A percentile compares a stretch with the other conserved stretches of the same genome.
These are phyloP conservation scores for Zaprionus lachaisei DNA, from an alignment of 1,140 invertebrate genomes.

Conservation along the genomic window DNA sequence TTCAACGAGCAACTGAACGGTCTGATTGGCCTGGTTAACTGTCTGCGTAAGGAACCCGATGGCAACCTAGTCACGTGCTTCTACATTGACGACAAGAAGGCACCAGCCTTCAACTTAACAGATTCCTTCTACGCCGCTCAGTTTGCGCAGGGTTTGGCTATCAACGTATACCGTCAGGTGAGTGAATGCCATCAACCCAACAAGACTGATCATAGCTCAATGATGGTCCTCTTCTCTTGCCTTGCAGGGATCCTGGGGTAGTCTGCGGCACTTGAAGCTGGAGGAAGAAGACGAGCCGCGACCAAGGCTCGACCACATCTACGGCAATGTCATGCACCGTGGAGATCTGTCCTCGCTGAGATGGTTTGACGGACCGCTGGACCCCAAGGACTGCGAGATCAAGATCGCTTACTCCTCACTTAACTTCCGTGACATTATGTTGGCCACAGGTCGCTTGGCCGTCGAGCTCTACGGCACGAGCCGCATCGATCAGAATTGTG, in stretches of 20 bases:
- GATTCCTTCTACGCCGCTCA: conserved; percentile 88
- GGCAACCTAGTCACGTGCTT: conserved; percentile 87
- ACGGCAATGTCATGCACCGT: conserved; percentile 90
- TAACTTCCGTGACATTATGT: conserved; percentile 93
- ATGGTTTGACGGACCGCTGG: conserved; percentile 90
- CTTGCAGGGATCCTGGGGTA: conserved; percentile 90
- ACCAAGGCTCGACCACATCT: conserved; percentile 87
- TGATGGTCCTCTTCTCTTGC: too few relatives aligned
- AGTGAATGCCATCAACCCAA: conserved; percentile 48
- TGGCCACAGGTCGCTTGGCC: conserved; percentile 90
- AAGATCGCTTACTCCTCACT: conserved; percentile 88
- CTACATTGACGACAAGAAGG: conserved; percentile 88
- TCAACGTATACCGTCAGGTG: conserved; percentile 91
- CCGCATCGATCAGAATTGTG: conserved; percentile 87
- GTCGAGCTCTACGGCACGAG: conserved; percentile 86
- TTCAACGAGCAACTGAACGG: conserved; percentile 90
- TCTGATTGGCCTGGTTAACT: conserved; percentile 93
- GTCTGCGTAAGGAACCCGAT: conserved; percentile 89
- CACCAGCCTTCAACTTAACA: conserved; percentile 88
- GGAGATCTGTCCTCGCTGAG: conserved; percentile 94
- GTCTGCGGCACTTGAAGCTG: conserved; percentile 89
- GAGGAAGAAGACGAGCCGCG: conserved; percentile 80
- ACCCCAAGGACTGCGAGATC: conserved; percentile 78
- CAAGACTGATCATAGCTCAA: background rate
- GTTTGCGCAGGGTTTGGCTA: conserved; percentile 89